Evolutionary conservation across 2,113 vertebrate species (phyloP).

Genomic region (Spizaetus ornatus): DNA sequence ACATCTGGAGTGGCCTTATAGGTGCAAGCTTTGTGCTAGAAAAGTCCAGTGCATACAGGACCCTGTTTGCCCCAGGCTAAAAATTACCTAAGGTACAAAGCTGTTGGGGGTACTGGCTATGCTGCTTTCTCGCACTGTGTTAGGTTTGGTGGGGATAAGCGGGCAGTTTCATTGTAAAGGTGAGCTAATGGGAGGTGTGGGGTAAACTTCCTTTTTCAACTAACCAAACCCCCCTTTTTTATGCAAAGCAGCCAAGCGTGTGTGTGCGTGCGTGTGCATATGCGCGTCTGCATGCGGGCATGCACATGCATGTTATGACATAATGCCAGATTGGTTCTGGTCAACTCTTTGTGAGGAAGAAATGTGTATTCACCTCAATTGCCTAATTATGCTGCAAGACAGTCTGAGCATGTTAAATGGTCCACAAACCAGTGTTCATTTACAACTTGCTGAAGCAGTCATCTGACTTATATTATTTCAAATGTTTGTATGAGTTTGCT

Average conservation of each 20-base stretch:
- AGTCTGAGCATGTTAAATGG: slow-evolving; percentile 4
- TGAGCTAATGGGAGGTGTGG: neutral
- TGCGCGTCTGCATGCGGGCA: neutral
- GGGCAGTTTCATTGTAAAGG: too few species aligned
- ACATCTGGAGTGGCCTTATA: neutral
- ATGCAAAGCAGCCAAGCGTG: neutral
- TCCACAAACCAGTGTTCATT: neutral
- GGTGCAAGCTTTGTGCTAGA: neutral
- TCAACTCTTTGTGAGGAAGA: slow-evolving; percentile 12
- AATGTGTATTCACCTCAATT: neutral
- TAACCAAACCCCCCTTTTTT: neutral
- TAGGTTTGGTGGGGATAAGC: neutral
- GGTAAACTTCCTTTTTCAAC: neutral
- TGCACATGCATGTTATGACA: accelerated
- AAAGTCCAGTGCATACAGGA: neutral
- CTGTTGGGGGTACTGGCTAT: accelerated
- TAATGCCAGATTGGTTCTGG: neutral
- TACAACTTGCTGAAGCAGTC: neutral
- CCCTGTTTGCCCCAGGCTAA: neutral
- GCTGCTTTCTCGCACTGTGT: neutral
- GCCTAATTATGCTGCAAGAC: neutral
- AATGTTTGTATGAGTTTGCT: neutral
- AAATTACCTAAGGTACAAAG: too few species aligned
- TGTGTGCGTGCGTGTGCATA: accelerated
- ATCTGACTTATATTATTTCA: neutral